These are phyloP conservation scores for Monopterus albus DNA, from an alignment of 2,113 vertebrate species.

Conservation along the genomic window DNA sequence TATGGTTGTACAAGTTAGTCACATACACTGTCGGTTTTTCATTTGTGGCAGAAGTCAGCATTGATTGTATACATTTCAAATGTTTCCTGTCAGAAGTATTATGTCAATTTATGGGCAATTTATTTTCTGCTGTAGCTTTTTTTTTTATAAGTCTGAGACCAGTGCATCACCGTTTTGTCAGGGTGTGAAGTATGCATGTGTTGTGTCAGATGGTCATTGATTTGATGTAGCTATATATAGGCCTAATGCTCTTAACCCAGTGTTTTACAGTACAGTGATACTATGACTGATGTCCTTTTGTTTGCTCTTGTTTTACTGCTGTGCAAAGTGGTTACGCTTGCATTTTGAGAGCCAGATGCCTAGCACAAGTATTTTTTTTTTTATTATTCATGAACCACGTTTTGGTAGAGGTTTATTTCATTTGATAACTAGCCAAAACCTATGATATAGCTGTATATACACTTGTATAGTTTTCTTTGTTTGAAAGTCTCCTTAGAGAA, in stretches of 20 bases:
- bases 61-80: conserved; percentile 81
- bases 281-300: conserved; percentile 67
- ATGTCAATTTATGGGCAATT: conserved; percentile 61
- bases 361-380: conserved; percentile 47
- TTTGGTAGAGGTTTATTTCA: conserved; percentile 64
- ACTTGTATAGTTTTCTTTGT: conserved; percentile 75
- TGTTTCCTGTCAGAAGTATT: conserved; percentile 79
- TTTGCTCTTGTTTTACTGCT: conserved; percentile 34
- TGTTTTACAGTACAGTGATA: conserved; percentile 57
- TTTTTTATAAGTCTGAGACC: conserved; percentile 36
- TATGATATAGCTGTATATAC: conserved; percentile 69
- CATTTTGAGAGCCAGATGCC: conserved; percentile 25
- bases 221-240: conserved; percentile 70
- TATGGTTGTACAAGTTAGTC: conserved; percentile 49
- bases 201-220: conserved; percentile 53
- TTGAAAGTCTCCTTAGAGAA: conserved; percentile 50
- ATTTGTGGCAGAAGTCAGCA: conserved; percentile 57
- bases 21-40: conserved; percentile 62
- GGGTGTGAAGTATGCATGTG: conserved; percentile 62
- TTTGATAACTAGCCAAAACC: conserved; percentile 50
- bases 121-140: conserved; percentile 57
- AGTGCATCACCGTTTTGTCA: conserved; percentile 32
- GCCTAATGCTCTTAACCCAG: conserved; percentile 67
- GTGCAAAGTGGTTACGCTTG: conserved; percentile 15
- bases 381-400: conserved; percentile 42